Conservation (phyloP, 2,113 vertebrate genomes). For the Polypterus senegalus region DNA sequence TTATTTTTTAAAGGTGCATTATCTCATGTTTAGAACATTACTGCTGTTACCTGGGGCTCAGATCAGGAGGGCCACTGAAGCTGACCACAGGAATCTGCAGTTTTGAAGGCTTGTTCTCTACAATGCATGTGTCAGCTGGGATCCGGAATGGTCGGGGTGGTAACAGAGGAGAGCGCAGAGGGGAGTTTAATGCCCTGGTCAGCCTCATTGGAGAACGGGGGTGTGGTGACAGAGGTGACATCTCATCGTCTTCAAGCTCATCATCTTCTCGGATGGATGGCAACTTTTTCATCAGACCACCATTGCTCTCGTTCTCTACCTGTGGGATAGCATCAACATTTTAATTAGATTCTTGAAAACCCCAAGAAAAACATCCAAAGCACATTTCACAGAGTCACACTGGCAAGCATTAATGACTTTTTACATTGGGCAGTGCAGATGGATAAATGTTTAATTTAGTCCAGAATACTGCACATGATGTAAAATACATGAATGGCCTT, state of each 20-base stretch:
- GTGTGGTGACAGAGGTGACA: constrained; percentile 27
- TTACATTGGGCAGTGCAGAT: too few relatives aligned
- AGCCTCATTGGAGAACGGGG: constrained; percentile 48
- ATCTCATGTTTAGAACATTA: too few relatives aligned
- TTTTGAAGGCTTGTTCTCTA: constrained; percentile 34
- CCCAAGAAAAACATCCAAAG: too few relatives aligned
- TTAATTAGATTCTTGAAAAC: too few relatives aligned
- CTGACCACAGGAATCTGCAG: constrained; percentile 58
- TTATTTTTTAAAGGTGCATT: too few relatives aligned
- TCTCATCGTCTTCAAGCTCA: constrained; percentile 53
- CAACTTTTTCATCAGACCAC: constrained; percentile 59
- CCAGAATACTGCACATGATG: too few relatives aligned
- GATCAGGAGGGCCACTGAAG: constrained; percentile 44
- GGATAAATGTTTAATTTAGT: too few relatives aligned
- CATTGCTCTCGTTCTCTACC: constrained; percentile 60
- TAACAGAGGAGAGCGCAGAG: constrained; percentile 54
- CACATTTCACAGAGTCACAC: too few relatives aligned
- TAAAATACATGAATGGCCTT: too few relatives aligned
- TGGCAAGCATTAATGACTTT: too few relatives aligned
- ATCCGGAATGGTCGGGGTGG: constrained; percentile 44
- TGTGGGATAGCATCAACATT: constrained; percentile 15
- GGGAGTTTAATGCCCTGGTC: constrained; percentile 43
- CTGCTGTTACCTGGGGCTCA: constrained; percentile 51
- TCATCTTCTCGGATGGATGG: constrained; percentile 61
- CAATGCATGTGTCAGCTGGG: constrained; percentile 29